Percentiles rank a stretch among this genome's conserved stretches.
Conservation (phyloP, 2,888 invertebrate species). For the Sminthurinus aureus region DNA sequence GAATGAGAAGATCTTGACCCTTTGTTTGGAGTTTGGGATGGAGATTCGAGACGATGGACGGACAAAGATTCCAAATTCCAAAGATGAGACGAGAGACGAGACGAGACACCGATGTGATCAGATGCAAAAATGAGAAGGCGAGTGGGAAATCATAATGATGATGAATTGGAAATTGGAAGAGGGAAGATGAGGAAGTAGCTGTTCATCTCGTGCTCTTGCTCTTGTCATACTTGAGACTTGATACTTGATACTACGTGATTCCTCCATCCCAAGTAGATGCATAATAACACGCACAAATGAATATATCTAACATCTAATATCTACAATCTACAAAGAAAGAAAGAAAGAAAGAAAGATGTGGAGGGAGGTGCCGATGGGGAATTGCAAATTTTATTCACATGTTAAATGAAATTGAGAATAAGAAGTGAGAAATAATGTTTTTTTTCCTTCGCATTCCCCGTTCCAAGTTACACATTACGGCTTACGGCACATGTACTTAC, state of each 20-base stretch:
- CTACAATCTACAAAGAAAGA: not conserved
- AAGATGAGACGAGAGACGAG: no score
- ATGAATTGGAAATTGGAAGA: constrained; percentile 13
- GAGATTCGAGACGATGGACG: no score
- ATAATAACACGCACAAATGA: no score
- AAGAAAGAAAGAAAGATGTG: not conserved
- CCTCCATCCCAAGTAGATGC: no score
- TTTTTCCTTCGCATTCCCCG: not conserved
- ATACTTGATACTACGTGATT: no score
- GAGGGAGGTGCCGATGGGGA: constrained; percentile 14
- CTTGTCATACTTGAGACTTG: no score
- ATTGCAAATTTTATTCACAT: not conserved
- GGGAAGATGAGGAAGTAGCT: not conserved
- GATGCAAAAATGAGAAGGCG: constrained; percentile 9
- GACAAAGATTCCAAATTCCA: no score
- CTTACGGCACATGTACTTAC: not conserved
- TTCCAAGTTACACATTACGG: not conserved
- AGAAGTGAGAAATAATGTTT: not conserved
- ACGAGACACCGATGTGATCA: no score
- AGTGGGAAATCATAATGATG: not conserved
- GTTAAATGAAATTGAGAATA: not conserved
- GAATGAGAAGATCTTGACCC: no score
- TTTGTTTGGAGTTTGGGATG: no score
- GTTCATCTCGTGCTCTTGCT: no score
- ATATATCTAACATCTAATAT: no score